Evolutionary conservation across 2,797 vertebrate species (phyloP).

Genomic region (Tragelaphus oryx): DNA sequence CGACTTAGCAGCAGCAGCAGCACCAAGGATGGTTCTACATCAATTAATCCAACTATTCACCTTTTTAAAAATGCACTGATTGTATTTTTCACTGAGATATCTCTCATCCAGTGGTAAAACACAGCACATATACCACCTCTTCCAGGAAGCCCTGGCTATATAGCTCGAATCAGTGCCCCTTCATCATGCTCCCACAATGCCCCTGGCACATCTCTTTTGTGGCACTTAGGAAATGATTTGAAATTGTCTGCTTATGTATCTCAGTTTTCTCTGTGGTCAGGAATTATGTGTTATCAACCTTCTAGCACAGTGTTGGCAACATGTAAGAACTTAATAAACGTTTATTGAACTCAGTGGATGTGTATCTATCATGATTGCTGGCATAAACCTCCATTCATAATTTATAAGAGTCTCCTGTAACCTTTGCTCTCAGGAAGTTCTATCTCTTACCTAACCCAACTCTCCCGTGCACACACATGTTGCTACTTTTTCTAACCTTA

Average conservation of each 20-base stretch:
- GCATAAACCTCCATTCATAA: not conserved
- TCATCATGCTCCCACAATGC: not conserved
- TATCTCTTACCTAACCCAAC: not conserved
- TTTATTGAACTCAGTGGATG: not conserved
- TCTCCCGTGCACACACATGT: not conserved
- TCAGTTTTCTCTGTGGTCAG: not conserved
- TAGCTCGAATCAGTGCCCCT: not conserved
- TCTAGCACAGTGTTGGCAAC: not conserved
- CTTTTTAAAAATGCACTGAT: not conserved
- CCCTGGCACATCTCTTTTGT: not conserved
- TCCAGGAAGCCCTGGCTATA: not conserved
- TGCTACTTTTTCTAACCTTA: not conserved
- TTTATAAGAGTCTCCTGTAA: not conserved
- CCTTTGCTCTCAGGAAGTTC: not conserved
- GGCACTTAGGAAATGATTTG: not conserved
- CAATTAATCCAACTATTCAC: no score
- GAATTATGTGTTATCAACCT: not conserved
- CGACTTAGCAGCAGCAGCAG: no score
- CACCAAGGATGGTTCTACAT: no score
- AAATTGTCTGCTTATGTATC: not conserved
- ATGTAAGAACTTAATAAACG: not conserved
- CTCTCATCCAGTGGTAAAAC: not conserved
- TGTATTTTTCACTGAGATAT: not conserved
- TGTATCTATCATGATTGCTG: not conserved
- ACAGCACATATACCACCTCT: not conserved